Conservation (phyloP, 2,797 vertebrate species). For the Valencia hispanica region DNA sequence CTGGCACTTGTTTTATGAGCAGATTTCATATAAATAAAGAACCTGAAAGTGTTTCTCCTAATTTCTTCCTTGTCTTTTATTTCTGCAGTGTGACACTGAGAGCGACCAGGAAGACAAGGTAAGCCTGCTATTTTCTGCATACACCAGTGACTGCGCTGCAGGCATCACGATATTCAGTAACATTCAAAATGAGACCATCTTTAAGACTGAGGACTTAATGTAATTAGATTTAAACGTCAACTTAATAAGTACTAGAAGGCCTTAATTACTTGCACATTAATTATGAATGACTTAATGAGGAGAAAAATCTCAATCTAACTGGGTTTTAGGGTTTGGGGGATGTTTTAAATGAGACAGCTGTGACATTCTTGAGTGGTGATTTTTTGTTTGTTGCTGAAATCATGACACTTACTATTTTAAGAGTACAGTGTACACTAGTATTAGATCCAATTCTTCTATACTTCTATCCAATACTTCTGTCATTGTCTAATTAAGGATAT, state of each 20-base stretch:
- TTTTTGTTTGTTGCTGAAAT: slow-evolving; percentile 12
- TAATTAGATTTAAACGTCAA: slow-evolving; percentile 80
- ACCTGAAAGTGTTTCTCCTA: slow-evolving; percentile 8
- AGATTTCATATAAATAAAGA: not conserved
- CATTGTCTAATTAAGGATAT: not conserved
- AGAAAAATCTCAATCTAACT: slow-evolving; percentile 74
- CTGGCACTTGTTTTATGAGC: not conserved
- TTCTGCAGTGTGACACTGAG: slow-evolving; percentile 91
- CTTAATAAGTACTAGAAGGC: slow-evolving; percentile 76
- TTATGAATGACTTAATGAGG: slow-evolving; percentile 81
- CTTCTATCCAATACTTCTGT: not conserved
- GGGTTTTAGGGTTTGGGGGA: slow-evolving; percentile 70
- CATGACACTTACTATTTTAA: not conserved
- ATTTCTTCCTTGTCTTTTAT: slow-evolving; percentile 30
- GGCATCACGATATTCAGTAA: slow-evolving; percentile 42
- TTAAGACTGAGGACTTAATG: slow-evolving; percentile 70
- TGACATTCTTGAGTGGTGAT: slow-evolving; percentile 26
- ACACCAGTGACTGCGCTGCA: not conserved
- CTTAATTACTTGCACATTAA: slow-evolving; percentile 81
- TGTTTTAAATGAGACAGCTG: slow-evolving; percentile 56
- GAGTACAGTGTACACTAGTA: too few relatives aligned
- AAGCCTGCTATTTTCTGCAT: slow-evolving; percentile 53
- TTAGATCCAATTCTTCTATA: not conserved
- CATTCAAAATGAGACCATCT: slow-evolving; percentile 67
- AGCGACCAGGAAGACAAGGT: slow-evolving; percentile 97